Conservation (phyloP, 2,888 invertebrate genomes). For the Temnothorax unifasciatus region DNA sequence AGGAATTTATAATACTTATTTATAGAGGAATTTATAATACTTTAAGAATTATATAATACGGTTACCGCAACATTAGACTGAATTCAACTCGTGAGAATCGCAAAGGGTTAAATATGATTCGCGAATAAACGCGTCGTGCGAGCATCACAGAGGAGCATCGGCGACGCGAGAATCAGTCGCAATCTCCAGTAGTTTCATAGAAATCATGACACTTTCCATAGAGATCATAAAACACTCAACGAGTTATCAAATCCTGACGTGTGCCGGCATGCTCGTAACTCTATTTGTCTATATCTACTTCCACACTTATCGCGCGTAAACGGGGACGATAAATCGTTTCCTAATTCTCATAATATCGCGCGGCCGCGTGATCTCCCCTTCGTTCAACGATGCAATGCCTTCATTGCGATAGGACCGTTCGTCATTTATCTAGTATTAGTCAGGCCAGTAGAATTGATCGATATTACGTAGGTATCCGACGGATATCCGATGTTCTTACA, state of each 20-base stretch:
- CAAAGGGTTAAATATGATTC: background rate
- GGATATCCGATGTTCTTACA: background rate
- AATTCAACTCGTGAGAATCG: background rate
- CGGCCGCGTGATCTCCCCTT: background rate
- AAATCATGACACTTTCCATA: background rate
- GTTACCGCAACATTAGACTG: background rate
- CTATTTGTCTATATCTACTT: constrained; percentile 41
- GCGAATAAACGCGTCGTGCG: constrained; percentile 8
- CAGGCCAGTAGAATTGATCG: constrained; percentile 15
- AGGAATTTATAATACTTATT: no score
- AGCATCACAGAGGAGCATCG: background rate
- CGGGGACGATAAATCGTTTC: constrained; percentile 24
- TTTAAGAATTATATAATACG: background rate
- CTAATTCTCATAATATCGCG: constrained; percentile 39
- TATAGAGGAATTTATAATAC: no score
- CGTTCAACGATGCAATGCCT: constrained; percentile 7
- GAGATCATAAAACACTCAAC: constrained; percentile 30
- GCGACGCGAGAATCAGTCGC: background rate
- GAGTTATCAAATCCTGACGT: constrained; percentile 22
- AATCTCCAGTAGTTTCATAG: constrained; percentile 34
- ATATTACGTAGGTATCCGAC: background rate
- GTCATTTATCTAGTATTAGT: constrained; percentile 25
- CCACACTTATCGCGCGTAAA: constrained; percentile 24
- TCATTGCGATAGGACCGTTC: constrained; percentile 20
- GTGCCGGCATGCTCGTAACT: constrained; percentile 11